Evolutionary conservation across 2,113 vertebrate species (phyloP).

Genomic region (Anguilla japonica): DNA sequence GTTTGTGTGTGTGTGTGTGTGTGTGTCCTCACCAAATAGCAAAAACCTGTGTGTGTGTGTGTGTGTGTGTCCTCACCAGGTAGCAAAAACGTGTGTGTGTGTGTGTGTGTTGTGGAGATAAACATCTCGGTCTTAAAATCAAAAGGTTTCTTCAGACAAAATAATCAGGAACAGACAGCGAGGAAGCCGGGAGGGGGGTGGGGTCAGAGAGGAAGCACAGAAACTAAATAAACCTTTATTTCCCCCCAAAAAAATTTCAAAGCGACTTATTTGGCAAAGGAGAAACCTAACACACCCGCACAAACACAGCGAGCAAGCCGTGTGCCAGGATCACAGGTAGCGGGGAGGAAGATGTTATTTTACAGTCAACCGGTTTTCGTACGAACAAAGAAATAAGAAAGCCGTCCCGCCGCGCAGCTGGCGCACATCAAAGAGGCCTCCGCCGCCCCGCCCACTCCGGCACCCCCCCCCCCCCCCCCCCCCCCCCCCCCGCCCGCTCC

Average conservation of each 20-base stretch:
- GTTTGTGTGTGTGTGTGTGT: constrained; percentile 40
- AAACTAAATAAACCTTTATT: constrained; percentile 40
- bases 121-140: constrained; percentile 64
- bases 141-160: constrained; percentile 61
- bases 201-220: not conserved
- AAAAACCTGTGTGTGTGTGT: no score
- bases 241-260: constrained; percentile 36
- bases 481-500: not conserved
- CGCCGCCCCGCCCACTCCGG: not conserved
- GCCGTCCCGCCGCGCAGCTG: constrained; percentile 6
- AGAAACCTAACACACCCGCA: constrained; percentile 33
- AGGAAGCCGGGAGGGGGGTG: not conserved
- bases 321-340: constrained; percentile 41
- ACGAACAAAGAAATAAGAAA: not conserved
- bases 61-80: no score
- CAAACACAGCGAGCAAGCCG: constrained; percentile 44
- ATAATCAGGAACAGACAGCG: not conserved
- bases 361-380: not conserved
- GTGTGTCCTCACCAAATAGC: no score
- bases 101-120: constrained; percentile 57
- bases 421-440: not conserved
- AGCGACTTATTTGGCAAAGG: constrained; percentile 41
- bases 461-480: not conserved
- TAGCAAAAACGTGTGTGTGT: no score
- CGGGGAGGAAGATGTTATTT: constrained; percentile 35